Evolutionary conservation across 2,888 invertebrate genomes (phyloP).

Genomic region (Melanophora roralis): DNA sequence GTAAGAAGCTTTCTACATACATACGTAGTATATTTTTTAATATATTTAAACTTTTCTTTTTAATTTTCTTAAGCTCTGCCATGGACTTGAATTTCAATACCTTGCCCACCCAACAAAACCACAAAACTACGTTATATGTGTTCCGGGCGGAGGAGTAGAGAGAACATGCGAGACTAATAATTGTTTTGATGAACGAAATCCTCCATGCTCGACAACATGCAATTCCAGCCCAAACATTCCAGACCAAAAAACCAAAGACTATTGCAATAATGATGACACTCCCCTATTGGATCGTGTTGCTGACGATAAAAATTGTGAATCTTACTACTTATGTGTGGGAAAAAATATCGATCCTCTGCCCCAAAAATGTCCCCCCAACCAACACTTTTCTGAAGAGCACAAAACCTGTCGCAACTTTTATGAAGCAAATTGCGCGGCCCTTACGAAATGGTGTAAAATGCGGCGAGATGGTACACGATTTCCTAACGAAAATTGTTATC

Average conservation of each 20-base stretch:
- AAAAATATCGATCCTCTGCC: constrained; percentile 14
- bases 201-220: constrained; percentile 12
- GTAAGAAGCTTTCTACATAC: background rate
- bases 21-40: background rate
- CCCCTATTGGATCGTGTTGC: constrained; percentile 42
- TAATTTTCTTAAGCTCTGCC: constrained; percentile 34
- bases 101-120: constrained; percentile 59
- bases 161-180: background rate
- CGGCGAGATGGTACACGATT: constrained; percentile 47
- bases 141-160: background rate
- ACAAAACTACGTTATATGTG: constrained; percentile 63
- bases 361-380: constrained; percentile 54
- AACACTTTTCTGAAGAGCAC: constrained; percentile 63
- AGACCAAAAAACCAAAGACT: constrained; percentile 10
- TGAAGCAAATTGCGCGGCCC: constrained; percentile 59
- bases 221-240: background rate
- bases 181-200: constrained; percentile 39
- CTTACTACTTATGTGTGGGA: constrained; percentile 62
- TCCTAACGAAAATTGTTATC: constrained; percentile 48
- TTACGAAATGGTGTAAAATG: constrained; percentile 56
- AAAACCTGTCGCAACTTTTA: constrained; percentile 55
- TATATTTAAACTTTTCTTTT: background rate
- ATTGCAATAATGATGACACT: constrained; percentile 8
- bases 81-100: background rate
- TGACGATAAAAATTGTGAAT: constrained; percentile 38